Percentiles rank a stretch among this genome's conserved stretches.
Evolutionary conservation across 53 echinoderm and acorn worm genomes (phyloP).

Genomic region (Echinarachnius parma): DNA sequence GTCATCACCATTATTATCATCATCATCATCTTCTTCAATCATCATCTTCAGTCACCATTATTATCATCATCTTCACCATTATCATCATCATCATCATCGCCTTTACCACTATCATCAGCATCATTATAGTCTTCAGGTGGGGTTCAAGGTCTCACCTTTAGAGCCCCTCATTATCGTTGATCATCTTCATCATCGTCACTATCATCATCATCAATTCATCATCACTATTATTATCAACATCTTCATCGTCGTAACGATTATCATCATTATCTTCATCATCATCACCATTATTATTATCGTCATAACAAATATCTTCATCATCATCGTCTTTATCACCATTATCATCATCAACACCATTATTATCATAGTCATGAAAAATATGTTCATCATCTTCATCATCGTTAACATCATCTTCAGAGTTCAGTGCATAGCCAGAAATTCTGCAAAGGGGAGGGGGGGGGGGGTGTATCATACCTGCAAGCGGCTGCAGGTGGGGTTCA

Average conservation of each 20-base stretch:
- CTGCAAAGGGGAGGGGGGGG: no score
- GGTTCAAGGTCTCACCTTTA: no score
- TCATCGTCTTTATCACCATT: background rate
- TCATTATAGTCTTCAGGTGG: background rate
- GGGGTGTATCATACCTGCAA: no score
- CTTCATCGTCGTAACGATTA: background rate
- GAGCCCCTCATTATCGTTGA: no score
- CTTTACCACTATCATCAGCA: background rate
- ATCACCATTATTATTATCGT: background rate
- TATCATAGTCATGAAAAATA: background rate
- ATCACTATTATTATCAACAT: background rate
- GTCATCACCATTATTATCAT: no score
- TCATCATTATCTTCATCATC: background rate
- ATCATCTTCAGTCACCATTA: background rate
- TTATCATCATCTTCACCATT: background rate
- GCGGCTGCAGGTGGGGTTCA: no score
- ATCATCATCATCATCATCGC: background rate
- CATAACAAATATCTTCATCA: slow-evolving; percentile 5
- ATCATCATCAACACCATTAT: background rate
- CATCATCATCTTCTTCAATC: no score
- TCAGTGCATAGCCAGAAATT: no score
- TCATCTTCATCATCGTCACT: no score
- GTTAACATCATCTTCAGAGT: no score
- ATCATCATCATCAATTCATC: background rate
- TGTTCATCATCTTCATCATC: background rate